Evolutionary conservation across 1,140 invertebrate species (phyloP), one percentile per base, ranked within the genome.

Genomic region (Procambarus virginalis): DNA sequence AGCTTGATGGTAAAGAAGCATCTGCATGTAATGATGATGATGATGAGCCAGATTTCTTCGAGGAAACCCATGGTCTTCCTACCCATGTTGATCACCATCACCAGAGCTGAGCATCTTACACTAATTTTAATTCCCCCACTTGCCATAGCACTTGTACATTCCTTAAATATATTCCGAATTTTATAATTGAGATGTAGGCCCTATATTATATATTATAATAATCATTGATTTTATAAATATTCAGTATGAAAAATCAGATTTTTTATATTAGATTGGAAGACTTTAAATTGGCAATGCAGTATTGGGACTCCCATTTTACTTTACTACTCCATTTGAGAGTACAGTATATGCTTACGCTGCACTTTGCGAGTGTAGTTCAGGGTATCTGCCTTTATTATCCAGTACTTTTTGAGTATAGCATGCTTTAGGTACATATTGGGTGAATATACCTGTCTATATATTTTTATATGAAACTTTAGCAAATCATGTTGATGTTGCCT

Each of bases 31-130:
- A 58, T 14, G 79, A 90, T 51, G 75, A 91, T 22, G 84, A 90
- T 68, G 91, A 91, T 0, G 91, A 92, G 73, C 89, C 85, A 64
- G 91, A 92, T 82, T 92, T 92, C 91, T 92, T 90, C 58, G 91
- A 92, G 86, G 89, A 89, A 55, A 84, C 91, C 77, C 91, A 92
- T 70, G 84, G 87, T 73, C 64, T 92, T 9, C 89, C 83, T 3
- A 90, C 89, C 34, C 78, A 90, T 46, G 83, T 90, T 60, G 82
- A 90, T 22, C 89, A 90, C 34, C 83, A 80, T 51, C 89, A 90
- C 64, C 89, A 90, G 77, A 90, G 76, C 83, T 90, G 77, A 90
- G 58, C 70, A 51, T 79, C 9, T 45, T 58, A 78, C 46, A 49
- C 68, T 73, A 22, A 8, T 17, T 3, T 64, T 14, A 20, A 45